phyloP scores from a whole-genome alignment of 2,888 invertebrate genomes.

The Tupiocoris notatus region DNA sequence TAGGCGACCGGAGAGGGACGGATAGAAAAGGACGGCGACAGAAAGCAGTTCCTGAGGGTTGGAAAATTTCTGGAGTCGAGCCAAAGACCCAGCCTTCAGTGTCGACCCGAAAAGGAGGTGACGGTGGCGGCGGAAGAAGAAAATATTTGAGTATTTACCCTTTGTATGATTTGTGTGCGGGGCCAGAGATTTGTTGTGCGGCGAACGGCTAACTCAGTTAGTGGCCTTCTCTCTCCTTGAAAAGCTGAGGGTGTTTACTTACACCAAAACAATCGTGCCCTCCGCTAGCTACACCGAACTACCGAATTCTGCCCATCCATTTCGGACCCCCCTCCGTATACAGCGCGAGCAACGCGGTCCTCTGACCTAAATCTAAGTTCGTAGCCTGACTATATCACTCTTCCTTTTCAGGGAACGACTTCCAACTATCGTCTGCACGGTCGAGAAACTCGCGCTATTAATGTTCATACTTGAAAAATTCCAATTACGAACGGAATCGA shows the following conservation, averaged over 20 bases:
- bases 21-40: conserved; percentile 1
- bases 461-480: no score
- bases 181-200: conserved; percentile 38
- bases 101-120: conserved; percentile 11
- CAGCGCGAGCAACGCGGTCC: no score
- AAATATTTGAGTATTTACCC: conserved; percentile 42
- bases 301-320: neutral
- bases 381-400: neutral
- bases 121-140: conserved; percentile 24
- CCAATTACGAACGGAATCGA: no score
- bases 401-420: no score
- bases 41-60: no score
- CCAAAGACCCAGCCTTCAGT: conserved; percentile 14
- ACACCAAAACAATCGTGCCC: conserved; percentile 34
- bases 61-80: conserved; percentile 28
- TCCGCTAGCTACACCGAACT: neutral
- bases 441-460: no score
- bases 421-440: no score
- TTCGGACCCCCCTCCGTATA: neutral
- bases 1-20: conserved; percentile 6
- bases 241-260: conserved; percentile 30
- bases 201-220: conserved; percentile 34
- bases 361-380: conserved; percentile 38
- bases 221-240: conserved; percentile 37
- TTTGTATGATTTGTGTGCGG: conserved; percentile 38